phyloP scores from a whole-genome alignment of 2,888 invertebrate species.

The Busseola fusca region DNA sequence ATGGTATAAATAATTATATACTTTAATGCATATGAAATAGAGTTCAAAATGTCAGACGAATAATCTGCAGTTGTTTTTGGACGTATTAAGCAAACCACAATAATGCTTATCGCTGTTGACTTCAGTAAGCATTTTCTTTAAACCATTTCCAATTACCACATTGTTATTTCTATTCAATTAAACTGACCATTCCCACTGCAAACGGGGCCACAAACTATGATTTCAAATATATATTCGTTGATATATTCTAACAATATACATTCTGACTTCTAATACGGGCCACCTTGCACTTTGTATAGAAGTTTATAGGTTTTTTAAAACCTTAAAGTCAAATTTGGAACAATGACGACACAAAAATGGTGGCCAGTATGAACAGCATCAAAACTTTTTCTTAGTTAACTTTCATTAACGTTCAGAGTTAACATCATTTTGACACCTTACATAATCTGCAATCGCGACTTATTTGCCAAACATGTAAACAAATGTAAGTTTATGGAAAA shows the following conservation, averaged over 20 bases:
- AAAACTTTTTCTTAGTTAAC: neutral
- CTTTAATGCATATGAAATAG: slow-evolving; percentile 2
- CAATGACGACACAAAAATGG: neutral
- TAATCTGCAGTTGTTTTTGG: slow-evolving; percentile 7
- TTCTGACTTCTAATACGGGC: neutral
- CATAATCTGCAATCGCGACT: too few species aligned
- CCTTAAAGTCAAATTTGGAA: neutral
- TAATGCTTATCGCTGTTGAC: neutral
- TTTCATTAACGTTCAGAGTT: neutral
- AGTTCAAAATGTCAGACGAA: slow-evolving; percentile 23
- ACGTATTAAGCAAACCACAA: neutral
- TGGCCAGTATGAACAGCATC: neutral
- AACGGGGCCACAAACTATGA: slow-evolving; percentile 44
- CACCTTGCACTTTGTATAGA: neutral
- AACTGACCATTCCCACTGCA: slow-evolving; percentile 33
- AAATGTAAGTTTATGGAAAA: too few species aligned
- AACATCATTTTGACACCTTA: neutral
- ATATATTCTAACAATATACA: slow-evolving; percentile 2
- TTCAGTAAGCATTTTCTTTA: neutral
- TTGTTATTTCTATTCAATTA: slow-evolving; percentile 1
- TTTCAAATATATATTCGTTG: slow-evolving; percentile 23
- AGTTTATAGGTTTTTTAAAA: neutral
- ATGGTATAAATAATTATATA: slow-evolving; percentile 8
- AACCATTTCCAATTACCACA: slow-evolving; percentile 5
- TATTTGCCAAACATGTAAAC: too few species aligned